A percentile compares a stretch with the other conserved stretches of the same genome.
These are phyloP conservation scores for Wiebesia pumilae DNA, from an alignment of 1,140 invertebrate genomes.

Conservation along the genomic window DNA sequence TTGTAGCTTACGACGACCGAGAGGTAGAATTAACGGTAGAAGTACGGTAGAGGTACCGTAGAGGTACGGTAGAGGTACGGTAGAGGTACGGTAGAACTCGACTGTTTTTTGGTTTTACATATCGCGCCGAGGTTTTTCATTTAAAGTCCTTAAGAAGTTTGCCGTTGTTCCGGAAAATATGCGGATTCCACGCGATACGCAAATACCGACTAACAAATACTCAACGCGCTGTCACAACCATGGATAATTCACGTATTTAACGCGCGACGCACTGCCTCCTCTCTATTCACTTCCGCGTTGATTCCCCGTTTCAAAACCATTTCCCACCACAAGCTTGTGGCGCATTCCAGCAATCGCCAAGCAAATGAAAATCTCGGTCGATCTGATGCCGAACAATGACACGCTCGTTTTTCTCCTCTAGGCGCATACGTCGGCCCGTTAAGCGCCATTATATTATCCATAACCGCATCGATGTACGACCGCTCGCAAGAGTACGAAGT, in stretches of 20 bases:
- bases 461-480: not conserved
- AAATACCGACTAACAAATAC: no score
- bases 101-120: no score
- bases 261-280: not conserved
- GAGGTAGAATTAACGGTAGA: no score
- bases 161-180: no score
- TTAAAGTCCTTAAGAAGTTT: no score
- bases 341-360: not conserved
- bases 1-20: no score
- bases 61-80: no score
- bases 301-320: not conserved
- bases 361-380: slow-evolving; percentile 26
- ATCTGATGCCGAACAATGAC: slow-evolving; percentile 8
- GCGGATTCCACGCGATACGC: no score
- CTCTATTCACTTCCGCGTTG: not conserved
- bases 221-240: not conserved
- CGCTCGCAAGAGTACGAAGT: slow-evolving; percentile 9
- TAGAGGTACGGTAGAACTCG: no score
- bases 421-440: not conserved
- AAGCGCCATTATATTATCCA: slow-evolving; percentile 16
- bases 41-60: no score
- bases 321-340: no score
- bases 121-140: no score
- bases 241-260: not conserved
- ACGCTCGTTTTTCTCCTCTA: not conserved